phyloP scores from a whole-genome alignment of 2,888 invertebrate genomes.

The Lasius platythorax region DNA sequence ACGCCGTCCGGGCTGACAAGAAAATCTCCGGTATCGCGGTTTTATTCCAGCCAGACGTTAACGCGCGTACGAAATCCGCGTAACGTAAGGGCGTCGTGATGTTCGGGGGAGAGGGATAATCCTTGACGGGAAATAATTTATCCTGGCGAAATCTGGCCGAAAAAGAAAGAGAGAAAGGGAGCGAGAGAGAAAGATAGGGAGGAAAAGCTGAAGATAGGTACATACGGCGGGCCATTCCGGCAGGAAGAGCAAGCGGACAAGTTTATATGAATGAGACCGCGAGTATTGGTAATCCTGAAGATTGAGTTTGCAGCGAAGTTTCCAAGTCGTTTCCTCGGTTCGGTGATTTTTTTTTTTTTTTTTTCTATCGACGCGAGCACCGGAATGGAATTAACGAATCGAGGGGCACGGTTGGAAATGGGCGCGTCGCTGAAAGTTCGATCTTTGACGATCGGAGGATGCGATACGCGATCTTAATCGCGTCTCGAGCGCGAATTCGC shows the following conservation, averaged over 20 bases:
- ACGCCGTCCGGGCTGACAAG: slow-evolving; percentile 51
- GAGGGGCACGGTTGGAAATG: slow-evolving; percentile 20
- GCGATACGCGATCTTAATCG: slow-evolving; percentile 55
- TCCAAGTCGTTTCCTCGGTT: slow-evolving; percentile 39
- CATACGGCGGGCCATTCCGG: slow-evolving; percentile 33
- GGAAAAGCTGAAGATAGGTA: slow-evolving; percentile 5
- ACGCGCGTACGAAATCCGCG: slow-evolving; percentile 56
- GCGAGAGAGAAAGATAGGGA: slow-evolving; percentile 8
- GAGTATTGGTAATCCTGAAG: slow-evolving; percentile 66
- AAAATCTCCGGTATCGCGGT: slow-evolving; percentile 60
- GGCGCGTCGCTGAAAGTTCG: slow-evolving; percentile 43
- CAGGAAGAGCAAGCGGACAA: slow-evolving; percentile 58
- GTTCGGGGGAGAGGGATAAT: slow-evolving; percentile 64
- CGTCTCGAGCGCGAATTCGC: slow-evolving; percentile 38
- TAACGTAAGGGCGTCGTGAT: slow-evolving; percentile 57
- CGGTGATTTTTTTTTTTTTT: slow-evolving; percentile 35
- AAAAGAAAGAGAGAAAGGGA: slow-evolving; percentile 28
- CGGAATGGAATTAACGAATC: slow-evolving; percentile 54
- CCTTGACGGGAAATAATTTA: slow-evolving; percentile 72
- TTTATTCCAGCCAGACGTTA: slow-evolving; percentile 62
- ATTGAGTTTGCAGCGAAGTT: slow-evolving; percentile 59
- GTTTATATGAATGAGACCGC: slow-evolving; percentile 72
- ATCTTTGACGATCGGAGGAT: slow-evolving; percentile 48
- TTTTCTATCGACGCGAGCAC: slow-evolving; percentile 23
- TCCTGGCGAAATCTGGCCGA: slow-evolving; percentile 71